Conservation (phyloP, 2,888 invertebrate species). For the Tinea pellionella region DNA sequence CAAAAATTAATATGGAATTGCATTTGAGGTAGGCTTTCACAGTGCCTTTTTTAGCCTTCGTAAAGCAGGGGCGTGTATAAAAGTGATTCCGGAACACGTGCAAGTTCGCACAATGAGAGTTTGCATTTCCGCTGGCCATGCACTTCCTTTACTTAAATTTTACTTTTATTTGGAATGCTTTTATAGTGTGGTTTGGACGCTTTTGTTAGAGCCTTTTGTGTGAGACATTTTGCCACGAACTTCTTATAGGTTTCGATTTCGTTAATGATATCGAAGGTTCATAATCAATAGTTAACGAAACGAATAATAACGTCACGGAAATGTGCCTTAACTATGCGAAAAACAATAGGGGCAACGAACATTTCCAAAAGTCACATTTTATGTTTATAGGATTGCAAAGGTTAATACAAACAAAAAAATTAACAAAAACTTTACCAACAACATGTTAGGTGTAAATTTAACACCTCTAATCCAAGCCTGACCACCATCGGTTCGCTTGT, state of each 20-base stretch:
- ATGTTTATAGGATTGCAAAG: not conserved
- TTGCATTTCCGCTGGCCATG: conserved; percentile 68
- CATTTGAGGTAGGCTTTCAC: conserved; percentile 36
- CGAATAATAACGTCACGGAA: not conserved
- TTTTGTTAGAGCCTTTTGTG: conserved; percentile 52
- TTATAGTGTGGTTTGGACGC: conserved; percentile 55
- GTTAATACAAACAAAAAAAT: not conserved
- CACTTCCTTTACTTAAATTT: conserved; percentile 65
- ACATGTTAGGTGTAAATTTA: conserved; percentile 34
- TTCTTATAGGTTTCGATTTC: conserved; percentile 68
- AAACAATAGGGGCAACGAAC: too few relatives aligned
- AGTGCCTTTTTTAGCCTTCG: conserved; percentile 30
- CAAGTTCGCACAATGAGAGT: conserved; percentile 64
- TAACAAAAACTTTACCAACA: conserved; percentile 15
- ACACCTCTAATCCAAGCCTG: conserved; percentile 43
- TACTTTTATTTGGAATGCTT: conserved; percentile 58
- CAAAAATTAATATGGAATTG: conserved; percentile 15
- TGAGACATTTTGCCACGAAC: conserved; percentile 53
- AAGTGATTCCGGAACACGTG: conserved; percentile 62
- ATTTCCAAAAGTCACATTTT: not conserved
- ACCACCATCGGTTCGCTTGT: conserved; percentile 27
- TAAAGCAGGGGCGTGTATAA: conserved; percentile 49
- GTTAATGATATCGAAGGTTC: conserved; percentile 63
- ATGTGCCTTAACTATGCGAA: not conserved
- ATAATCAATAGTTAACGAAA: conserved; percentile 28